Evolutionary conservation across 1,140 invertebrate species (phyloP).

Genomic region (Drosophila sechellia): DNA sequence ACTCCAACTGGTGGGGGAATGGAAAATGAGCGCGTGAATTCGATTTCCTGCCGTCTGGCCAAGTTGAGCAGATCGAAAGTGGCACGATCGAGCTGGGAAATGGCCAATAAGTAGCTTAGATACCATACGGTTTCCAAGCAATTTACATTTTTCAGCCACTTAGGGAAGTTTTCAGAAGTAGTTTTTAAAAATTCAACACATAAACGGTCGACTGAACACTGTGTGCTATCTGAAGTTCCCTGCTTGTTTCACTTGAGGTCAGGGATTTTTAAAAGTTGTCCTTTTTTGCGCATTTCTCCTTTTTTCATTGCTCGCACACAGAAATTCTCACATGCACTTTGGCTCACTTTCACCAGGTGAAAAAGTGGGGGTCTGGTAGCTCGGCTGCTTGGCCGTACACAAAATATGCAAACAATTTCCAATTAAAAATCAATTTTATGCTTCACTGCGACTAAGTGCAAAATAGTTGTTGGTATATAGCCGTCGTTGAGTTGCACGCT

Average conservation of each 20-base stretch:
- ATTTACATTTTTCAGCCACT: not conserved
- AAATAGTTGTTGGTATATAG: constrained; percentile 56
- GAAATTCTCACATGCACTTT: constrained; percentile 47
- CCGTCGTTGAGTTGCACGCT: constrained; percentile 11
- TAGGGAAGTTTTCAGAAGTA: not conserved
- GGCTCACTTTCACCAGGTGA: constrained; percentile 34
- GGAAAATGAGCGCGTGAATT: not conserved
- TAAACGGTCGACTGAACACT: not conserved
- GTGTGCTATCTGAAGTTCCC: not conserved
- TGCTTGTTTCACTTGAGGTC: constrained; percentile 12
- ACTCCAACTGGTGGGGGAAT: constrained; percentile 1
- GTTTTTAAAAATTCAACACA: no score
- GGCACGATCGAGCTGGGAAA: constrained; percentile 2
- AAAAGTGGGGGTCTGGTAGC: not conserved
- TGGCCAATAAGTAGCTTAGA: not conserved
- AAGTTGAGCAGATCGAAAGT: constrained; percentile 4
- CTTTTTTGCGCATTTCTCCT: not conserved
- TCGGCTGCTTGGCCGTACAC: constrained; percentile 18
- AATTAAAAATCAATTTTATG: constrained; percentile 83
- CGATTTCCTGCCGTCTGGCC: constrained; percentile 35
- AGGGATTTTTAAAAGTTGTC: constrained; percentile 1
- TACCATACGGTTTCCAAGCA: no score
- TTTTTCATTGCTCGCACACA: not conserved
- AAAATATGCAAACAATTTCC: constrained; percentile 82
- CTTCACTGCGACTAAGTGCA: constrained; percentile 77